These are phyloP conservation scores for Microchirus variegatus DNA, from an alignment of 2,797 vertebrate genomes.

Conservation along the genomic window DNA sequence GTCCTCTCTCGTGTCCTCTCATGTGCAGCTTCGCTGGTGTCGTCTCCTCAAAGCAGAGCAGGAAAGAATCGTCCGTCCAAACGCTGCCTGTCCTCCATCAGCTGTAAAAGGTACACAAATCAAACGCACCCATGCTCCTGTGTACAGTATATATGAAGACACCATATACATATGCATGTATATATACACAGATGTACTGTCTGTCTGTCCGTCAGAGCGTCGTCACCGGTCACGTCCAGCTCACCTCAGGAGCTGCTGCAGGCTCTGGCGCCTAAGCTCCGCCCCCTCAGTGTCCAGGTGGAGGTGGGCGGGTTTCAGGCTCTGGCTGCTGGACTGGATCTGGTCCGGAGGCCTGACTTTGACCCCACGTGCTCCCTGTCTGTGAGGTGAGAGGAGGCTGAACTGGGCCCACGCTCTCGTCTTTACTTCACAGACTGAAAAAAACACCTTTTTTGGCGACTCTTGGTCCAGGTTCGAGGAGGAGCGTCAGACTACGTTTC, in stretches of 20 bases:
- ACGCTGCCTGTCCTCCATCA: conserved; percentile 53
- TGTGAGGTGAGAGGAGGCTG: conserved; percentile 68
- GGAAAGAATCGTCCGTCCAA: conserved; percentile 69
- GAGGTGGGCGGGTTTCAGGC: conserved; percentile 69
- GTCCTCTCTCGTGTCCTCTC: too few species aligned
- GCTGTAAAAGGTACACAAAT: conserved; percentile 69
- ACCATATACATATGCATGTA: too few species aligned
- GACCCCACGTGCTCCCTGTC: conserved; percentile 82
- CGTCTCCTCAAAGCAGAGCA: conserved; percentile 59
- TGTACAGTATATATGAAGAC: too few species aligned
- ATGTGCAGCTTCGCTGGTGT: conserved; percentile 55
- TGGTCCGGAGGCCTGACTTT: conserved; percentile 84
- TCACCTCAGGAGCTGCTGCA: conserved; percentile 65
- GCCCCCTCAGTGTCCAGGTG: conserved; percentile 30
- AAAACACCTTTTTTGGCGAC: neutral
- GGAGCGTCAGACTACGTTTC: conserved; percentile 27
- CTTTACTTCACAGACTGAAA: too few species aligned
- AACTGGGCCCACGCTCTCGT: neutral
- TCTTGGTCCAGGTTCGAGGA: conserved; percentile 54
- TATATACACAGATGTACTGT: too few species aligned
- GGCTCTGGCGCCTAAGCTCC: conserved; percentile 41
- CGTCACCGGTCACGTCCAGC: neutral
- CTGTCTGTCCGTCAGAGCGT: conserved; percentile 6
- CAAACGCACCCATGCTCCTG: too few species aligned
- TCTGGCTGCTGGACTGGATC: conserved; percentile 84